Evolutionary conservation across 1,140 invertebrate genomes (phyloP).

Genomic region (Hylaeus anthracinus): DNA sequence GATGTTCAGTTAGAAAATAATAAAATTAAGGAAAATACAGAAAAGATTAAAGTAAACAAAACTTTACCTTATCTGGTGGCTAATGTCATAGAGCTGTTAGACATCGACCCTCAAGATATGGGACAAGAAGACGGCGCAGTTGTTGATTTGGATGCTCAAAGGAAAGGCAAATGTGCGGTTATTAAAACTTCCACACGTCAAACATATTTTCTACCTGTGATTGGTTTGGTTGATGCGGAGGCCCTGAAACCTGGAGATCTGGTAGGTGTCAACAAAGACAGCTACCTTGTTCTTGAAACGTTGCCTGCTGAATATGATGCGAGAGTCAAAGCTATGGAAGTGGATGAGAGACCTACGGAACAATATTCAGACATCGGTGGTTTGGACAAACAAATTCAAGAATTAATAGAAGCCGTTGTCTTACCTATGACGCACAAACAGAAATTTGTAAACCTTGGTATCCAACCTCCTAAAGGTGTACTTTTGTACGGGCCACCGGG

Average conservation of each 20-base stretch:
- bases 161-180: conserved; percentile 99
- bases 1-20: conserved; percentile 98
- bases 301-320: conserved; percentile 99
- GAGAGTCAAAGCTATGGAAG: conserved; percentile 99
- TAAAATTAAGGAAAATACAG: conserved; percentile 99
- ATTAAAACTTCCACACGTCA: conserved; percentile 99
- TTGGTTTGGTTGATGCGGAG: conserved; percentile 98
- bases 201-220: conserved; percentile 99
- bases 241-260: conserved; percentile 98
- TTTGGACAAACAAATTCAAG: conserved; percentile 97
- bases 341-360: conserved; percentile 99
- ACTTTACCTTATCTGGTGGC: conserved; percentile 99
- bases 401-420: conserved; percentile 98
- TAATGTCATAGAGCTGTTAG: conserved; percentile 99
- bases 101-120: conserved; percentile 98
- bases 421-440: conserved; percentile 99
- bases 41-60: conserved; percentile 99
- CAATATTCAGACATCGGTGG: conserved; percentile 99
- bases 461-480: conserved; percentile 99
- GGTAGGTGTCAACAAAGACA: conserved; percentile 99
- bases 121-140: conserved; percentile 99
- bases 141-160: conserved; percentile 98
- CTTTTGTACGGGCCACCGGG: conserved; percentile 97
- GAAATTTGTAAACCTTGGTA: conserved; percentile 98
- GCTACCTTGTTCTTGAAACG: conserved; percentile 98